Conservation (phyloP, 53 echinoderm and acorn worm genomes). For the Temnopleurus reevesii region DNA sequence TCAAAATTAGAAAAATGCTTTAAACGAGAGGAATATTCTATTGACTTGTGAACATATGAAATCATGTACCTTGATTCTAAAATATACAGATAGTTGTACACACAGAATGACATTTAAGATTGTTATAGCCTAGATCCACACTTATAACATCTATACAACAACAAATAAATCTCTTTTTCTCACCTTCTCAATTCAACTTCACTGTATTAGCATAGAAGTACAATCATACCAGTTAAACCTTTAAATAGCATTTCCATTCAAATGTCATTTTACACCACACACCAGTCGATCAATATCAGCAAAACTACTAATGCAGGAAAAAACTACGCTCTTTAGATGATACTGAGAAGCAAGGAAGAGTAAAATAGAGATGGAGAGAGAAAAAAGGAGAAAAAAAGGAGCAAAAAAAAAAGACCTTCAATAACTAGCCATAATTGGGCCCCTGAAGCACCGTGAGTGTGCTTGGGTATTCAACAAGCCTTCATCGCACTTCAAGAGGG, state of each 20-base stretch:
- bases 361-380: neutral
- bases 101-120: too few species aligned
- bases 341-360: conserved; percentile 5
- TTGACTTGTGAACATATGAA: too few species aligned
- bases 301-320: conserved; percentile 12
- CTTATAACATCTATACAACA: too few species aligned
- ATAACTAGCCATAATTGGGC: conserved; percentile 26
- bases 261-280: conserved; percentile 18
- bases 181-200: neutral
- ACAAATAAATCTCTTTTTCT: neutral
- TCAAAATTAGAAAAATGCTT: too few species aligned
- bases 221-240: conserved; percentile 13
- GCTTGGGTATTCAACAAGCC: conserved; percentile 34
- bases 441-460: conserved; percentile 29
- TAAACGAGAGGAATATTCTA: too few species aligned
- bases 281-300: conserved; percentile 3
- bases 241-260: conserved; percentile 12
- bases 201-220: neutral
- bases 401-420: neutral
- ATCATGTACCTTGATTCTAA: too few species aligned
- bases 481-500: neutral
- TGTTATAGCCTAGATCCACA: too few species aligned
- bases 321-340: neutral
- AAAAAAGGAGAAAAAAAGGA: neutral
- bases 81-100: too few species aligned